Base-by-base conservation (phyloP, 2,888 invertebrate species). In the Caenorhabditis japonica region DNA sequence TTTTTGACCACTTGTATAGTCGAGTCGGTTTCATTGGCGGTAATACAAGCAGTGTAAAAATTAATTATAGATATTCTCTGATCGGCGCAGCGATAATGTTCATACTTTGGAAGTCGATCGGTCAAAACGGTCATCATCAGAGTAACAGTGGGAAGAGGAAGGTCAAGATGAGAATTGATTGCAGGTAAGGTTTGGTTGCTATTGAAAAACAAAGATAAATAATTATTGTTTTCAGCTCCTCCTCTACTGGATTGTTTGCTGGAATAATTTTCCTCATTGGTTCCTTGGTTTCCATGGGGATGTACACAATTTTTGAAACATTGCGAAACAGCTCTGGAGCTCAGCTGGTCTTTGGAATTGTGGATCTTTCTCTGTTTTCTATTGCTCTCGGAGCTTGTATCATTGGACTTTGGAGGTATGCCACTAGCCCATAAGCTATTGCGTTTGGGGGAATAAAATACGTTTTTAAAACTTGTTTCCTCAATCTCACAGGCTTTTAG, bases 61-160 rank as follows among this genome's bases (percentile, higher is more conserved):
- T 23, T 23, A 1, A n/a, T 25, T 68, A 36, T 38, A 75, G 74
- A 25, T 84, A 83, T 51, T 84, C 85, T 0, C 61, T 86, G 7
- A 85, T 86, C 49, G 84, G 84, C 1, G 86, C 85, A 2, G 86
- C 85, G 1, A 83, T 86, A 2, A 86, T 86, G 85, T 84, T 87
- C 66, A 83, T 84, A 13, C 33, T 86, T n/a, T 86, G 85, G 84
- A 75, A 79, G 43, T 79, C 84, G 8, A 85, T 86, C 34, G 85
- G 84, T 38, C 66, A 80, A 17, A 68, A 44, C 27, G 43, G 17
- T 41, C 66, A 66, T 47, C 66, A 66, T 17, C 66, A 53, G 21
- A 66, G 44, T 47, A 60, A 30, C 30, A 61, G 53, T 53, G 77
- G 73, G n/a, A 81, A 80, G 61, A 71, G 84, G 17, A 84, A 83